Base-by-base conservation (phyloP, 2,113 vertebrate genomes). In the Corythoichthys haematopterus region DNA sequence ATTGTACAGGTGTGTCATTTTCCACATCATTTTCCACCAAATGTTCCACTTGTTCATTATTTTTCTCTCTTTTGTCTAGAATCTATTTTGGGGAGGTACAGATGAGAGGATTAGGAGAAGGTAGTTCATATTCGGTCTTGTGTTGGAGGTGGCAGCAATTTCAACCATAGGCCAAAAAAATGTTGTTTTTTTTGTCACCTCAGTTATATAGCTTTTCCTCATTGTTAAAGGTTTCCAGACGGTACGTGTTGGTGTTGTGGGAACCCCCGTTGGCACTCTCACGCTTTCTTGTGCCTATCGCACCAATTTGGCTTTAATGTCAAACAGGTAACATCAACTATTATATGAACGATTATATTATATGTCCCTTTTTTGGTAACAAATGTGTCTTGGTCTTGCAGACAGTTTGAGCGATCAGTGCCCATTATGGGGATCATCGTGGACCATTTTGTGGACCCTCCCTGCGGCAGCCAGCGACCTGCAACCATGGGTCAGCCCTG, bases 11-110 rank as follows among this genome's bases (percentile, higher is more conserved):
- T 98, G 91, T 86, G 69, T 70, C 43, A 33, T n/a, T 28, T 63
- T 28, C 51, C 35, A 36, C 45, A 2, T 62, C 33, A 36, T 3
- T 40, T 12, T 16, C 11, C 40, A 40, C 2, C 33, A 10, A 64
- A 9, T 38, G 35, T 66, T 1, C 38, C 43, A 20, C 3, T 28
- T 33, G 40, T 45, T 28, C 38, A 64, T 52, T 57, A 9, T 68
- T 33, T 72, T 15, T 69, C 55, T 45, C 64, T 72, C 48, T 66
- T 73, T 60, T 60, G 1, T 88, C 77, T 77, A 99, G 97, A 88
- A 98, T 99, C 87, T 99, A 99, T 89, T 98, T 98, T 80, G 97
- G 97, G 16, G 97, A 99, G 87, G 96, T 99, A n/a, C 96, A 98
- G 35, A 91, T 99, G 81, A 93, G 88, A 67, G 96, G 96, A 81